Base-by-base conservation (phyloP, 2,113 vertebrate genomes). In the Otus sunia region DNA sequence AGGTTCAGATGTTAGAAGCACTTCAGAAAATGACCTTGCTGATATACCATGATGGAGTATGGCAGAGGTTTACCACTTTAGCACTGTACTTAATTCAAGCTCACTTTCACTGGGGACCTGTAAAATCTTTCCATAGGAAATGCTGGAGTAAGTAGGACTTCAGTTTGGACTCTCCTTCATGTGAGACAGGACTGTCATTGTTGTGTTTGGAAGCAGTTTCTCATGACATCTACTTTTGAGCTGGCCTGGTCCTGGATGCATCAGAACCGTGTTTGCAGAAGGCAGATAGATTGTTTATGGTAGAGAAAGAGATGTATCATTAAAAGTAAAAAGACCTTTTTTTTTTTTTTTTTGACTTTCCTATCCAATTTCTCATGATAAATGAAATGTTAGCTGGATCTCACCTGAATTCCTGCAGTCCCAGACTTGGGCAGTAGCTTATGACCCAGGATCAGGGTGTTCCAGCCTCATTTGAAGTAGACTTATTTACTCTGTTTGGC, bases 81-180 rank as follows among this genome's bases (percentile, higher is more conserved):
- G 39, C 39, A 13, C 71, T 14, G 58, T 43, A 19, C 72, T 82
- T 8, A 8, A 68, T 76, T 82, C 93, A 56, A 67, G 82, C 59
- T 71, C 66, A 2, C n/a, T 91, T 41, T 73, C 95, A 53, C 2
- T 8, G 16, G 50, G 88, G 81, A 77, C 52, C 52, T 90, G 82
- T 3, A 20, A 77, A 92, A 88, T 72, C 69, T 88, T 91, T 88
- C 94, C 67, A 58, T 43, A 88, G 96, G 94, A 90, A 91, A 69
- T 10, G 16, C 41, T 81, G 53, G 81, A 94, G 82, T 47, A 19
- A 72, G 80, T 36, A 34, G 68, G 67, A 23, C 63, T 78, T 77
- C 41, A 43, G 37, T 36, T 79, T 74, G 80, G 88, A 9, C 52
- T 73, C 76, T 50, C 60, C 69, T 32, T 62, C n/a, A 2, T 15